These are phyloP conservation scores for Rhizomys pruinosus DNA, from an alignment of 2,113 vertebrate species.

Conservation along the genomic window DNA sequence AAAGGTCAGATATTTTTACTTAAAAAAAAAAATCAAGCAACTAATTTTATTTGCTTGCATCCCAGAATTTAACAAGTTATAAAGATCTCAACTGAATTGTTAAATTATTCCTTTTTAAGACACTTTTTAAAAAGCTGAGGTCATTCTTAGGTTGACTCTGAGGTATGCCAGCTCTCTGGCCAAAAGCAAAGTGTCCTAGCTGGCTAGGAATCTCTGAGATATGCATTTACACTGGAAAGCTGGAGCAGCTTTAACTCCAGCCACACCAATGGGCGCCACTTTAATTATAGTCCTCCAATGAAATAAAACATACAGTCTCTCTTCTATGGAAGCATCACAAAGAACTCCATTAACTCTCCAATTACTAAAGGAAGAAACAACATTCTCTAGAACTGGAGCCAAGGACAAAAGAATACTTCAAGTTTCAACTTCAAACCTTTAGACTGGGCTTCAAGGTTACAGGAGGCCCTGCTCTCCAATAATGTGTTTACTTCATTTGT, in stretches of 20 bases:
- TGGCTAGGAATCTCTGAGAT: constrained; percentile 71
- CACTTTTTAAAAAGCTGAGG: constrained; percentile 21
- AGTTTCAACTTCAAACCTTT: constrained; percentile 51
- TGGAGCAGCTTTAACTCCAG: constrained; percentile 73
- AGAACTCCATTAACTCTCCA: constrained; percentile 71
- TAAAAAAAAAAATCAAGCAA: background rate
- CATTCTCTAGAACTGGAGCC: constrained; percentile 54
- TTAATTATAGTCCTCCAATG: constrained; percentile 66
- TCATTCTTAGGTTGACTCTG: constrained; percentile 58
- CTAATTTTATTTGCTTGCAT: constrained; percentile 62
- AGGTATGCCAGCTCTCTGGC: constrained; percentile 68
- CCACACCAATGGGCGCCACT: constrained; percentile 40
- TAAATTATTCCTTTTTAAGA: constrained; percentile 69
- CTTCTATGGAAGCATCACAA: constrained; percentile 72
- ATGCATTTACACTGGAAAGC: constrained; percentile 74
- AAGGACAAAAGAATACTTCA: constrained; percentile 48
- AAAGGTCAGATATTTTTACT: constrained; percentile 24
- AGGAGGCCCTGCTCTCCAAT: background rate
- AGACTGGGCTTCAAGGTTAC: constrained; percentile 48
- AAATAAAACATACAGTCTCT: constrained; percentile 65
- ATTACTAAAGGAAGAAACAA: constrained; percentile 67
- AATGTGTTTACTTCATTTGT: constrained; percentile 53
- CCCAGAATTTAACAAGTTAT: constrained; percentile 55
- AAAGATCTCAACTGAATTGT: constrained; percentile 62
- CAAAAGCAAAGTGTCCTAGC: constrained; percentile 68